Base-by-base conservation (phyloP, 2,797 vertebrate genomes). In the Hafferia zeledoni region DNA sequence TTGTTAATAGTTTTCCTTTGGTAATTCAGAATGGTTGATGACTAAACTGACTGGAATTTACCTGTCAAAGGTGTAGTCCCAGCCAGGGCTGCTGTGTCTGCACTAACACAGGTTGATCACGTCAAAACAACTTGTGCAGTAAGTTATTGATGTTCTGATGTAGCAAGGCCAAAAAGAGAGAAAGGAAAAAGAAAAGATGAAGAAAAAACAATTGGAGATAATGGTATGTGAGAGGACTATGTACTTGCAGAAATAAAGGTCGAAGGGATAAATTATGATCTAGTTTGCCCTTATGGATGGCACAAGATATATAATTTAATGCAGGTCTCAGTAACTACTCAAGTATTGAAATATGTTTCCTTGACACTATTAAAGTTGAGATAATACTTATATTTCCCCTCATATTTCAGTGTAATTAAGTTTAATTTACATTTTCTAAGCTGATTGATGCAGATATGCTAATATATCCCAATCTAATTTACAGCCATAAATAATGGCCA, bases 1-100 rank as follows among this genome's bases (percentile, higher is more conserved):
- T 47, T 91, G 81, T 87, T 96, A 93, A 94, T 92, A 64, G 53
- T 52, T 79, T 75, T 94, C 57, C 75, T 94, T 83, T 68, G 76
- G 79, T 94, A 88, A 89, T 67, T 74, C 33, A 68, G 91, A 77
- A 50, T 25, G 70, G 60, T 81, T 88, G 74, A 93, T 78, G 74
- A 95, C 69, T 92, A 82, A 87, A 74, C 75, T 76, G 86, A 52
- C 77, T 93, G 56, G 56, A 77, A 85, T 95, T 95, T 95, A 28
- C 59, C 72, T 95, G 96, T 95, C 92, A 79, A 52, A 87, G 39
- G 57, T 68, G n/a, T 57, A 88, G 74, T 93, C 43, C 46, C 65
- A 83, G 77, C 57, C 79, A 84, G 68, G 39, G 65, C 59, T 93
- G 85, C 61, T 79, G 61, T 78, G 68, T 85, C 81, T 90, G 28